Base-by-base conservation (phyloP, 2,888 invertebrate species). In the Asteroscopus sphinx region DNA sequence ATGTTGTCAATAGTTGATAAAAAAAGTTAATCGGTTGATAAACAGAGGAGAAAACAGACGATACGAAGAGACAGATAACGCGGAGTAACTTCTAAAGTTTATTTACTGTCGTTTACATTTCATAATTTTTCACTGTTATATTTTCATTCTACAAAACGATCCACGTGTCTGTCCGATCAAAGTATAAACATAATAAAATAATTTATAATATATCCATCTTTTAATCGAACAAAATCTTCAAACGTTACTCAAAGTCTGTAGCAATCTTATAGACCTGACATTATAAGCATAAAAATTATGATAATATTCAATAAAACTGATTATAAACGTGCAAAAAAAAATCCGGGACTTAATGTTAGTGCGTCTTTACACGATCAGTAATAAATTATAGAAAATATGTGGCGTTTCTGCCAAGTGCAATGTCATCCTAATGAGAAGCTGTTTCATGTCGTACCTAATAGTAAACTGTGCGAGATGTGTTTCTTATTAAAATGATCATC, bases 321-420 rank as follows among this genome's bases (percentile, higher is more conserved):
- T 65, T 58, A 45, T 35, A 45, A 55, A 59, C 46, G 49, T 33
- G 35, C 33, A 2, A 48, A 55, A 36, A 21, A 53, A 55, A 63
- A 60, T 52, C 5, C 8, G 26, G 35, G 42, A 57, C 41, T 36
- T 28, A 47, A 35, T 8, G 49, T 56, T 45, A 49, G 46, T 66
- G 55, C 71, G 71, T 61, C 47, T 60, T 48, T 59, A 47, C 48
- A 25, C 12, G 54, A 51, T 54, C 37, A 44, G 45, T 52, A 55
- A 73, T 73, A 74, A 73, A 66, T 74, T 63, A 63, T 53, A 57
- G 47, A 37, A 63, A 67, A 71, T 67, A 71, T 74, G 71, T 60
- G 39, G 45, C 16, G 36, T 41, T 30, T n/a, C 48, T 73, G 73
- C 76, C 73, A 75, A 75, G 58, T 72, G 76, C 76, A 73, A 48